These are phyloP conservation scores for Stercorarius parasiticus DNA, from an alignment of 2,113 vertebrate genomes.

Conservation along the genomic window DNA sequence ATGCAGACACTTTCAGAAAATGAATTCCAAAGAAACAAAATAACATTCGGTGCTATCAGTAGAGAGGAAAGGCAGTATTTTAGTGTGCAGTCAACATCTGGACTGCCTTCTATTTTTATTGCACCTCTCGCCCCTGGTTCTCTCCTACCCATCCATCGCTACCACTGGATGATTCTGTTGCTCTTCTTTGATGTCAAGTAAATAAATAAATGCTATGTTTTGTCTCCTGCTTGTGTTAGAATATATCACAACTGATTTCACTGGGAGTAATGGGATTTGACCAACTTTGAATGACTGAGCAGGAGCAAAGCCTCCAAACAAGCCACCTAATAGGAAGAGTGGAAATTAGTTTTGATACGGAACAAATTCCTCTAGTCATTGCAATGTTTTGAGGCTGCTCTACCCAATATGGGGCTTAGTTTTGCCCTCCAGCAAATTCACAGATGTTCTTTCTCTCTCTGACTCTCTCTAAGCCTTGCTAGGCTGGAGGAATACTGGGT, in stretches of 20 bases:
- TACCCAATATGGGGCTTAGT: background rate
- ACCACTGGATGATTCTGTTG: background rate
- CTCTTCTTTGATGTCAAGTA: background rate
- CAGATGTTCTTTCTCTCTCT: background rate
- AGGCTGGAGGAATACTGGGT: background rate
- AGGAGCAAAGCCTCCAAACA: background rate
- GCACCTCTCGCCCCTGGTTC: background rate
- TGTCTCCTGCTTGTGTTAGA: background rate
- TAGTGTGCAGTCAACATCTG: slow-evolving; percentile 11
- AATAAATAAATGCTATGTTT: background rate
- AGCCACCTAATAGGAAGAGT: background rate
- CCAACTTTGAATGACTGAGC: background rate
- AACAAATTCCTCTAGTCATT: background rate
- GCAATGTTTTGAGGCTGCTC: background rate
- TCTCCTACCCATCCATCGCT: background rate
- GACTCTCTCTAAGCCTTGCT: background rate
- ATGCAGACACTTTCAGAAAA: slow-evolving; percentile 74
- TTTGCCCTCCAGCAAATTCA: slow-evolving; percentile 22
- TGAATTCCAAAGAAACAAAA: slow-evolving; percentile 69
- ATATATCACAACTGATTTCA: background rate
- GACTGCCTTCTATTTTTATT: background rate
- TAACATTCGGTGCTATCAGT: slow-evolving; percentile 3
- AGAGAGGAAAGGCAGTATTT: slow-evolving; percentile 20
- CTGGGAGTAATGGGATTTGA: background rate
- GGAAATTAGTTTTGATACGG: background rate